Evolutionary conservation across 1,140 invertebrate species (phyloP).

Genomic region (Cepaea nemoralis): DNA sequence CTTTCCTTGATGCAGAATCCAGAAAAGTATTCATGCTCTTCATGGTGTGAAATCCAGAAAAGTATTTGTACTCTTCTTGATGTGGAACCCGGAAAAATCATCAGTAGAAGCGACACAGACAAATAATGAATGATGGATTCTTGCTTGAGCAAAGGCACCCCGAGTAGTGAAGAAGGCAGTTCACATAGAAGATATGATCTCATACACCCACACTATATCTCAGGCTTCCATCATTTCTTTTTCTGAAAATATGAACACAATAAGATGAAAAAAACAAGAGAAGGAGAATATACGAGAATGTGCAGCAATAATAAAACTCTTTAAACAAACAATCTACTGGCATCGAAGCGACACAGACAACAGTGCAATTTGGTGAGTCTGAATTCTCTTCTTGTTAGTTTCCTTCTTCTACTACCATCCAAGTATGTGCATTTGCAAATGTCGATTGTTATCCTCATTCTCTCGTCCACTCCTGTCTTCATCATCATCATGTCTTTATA

Average conservation of each 20-base stretch:
- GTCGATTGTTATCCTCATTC: too few relatives aligned
- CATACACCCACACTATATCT: background rate
- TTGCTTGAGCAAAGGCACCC: slow-evolving; percentile 34
- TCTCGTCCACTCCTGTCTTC: too few relatives aligned
- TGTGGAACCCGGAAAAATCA: background rate
- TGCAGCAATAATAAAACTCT: too few relatives aligned
- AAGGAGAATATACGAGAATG: background rate
- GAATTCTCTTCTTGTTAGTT: too few relatives aligned
- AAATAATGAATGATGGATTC: background rate
- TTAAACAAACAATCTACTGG: too few relatives aligned
- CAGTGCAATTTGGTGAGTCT: too few relatives aligned
- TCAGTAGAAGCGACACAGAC: background rate
- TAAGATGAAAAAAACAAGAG: background rate
- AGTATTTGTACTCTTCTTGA: background rate
- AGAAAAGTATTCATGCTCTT: too few relatives aligned
- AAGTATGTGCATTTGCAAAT: too few relatives aligned
- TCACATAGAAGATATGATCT: background rate
- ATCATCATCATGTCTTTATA: too few relatives aligned
- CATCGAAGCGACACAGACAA: too few relatives aligned
- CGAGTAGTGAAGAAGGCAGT: background rate
- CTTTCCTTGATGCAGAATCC: background rate
- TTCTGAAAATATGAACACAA: background rate
- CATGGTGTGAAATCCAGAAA: background rate
- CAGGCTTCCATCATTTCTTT: slow-evolving; percentile 16
- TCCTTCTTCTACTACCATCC: too few relatives aligned